A percentile compares a stretch with the other conserved stretches of the same genome.
phyloP scores from a whole-genome alignment of 2,888 invertebrate species.

The Calephelis perditalis region DNA sequence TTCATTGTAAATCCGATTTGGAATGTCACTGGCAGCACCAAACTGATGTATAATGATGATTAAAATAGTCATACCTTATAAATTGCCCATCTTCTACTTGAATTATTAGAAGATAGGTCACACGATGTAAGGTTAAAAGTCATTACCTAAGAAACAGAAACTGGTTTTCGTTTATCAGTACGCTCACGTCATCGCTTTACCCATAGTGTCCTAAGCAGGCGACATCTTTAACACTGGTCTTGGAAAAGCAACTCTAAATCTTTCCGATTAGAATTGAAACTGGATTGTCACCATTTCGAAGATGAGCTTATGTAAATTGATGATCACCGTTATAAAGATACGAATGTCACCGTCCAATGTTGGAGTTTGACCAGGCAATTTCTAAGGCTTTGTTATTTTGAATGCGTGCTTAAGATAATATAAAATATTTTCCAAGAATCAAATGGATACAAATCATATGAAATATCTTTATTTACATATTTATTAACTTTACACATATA shows the following conservation, averaged over 20 bases:
- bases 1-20: background rate
- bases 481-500: no score
- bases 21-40: constrained; percentile 9
- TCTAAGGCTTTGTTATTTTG: constrained; percentile 9
- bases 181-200: constrained; percentile 59
- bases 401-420: no score
- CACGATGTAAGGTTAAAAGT: constrained; percentile 25
- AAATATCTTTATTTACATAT: no score
- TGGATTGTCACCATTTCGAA: constrained; percentile 25
- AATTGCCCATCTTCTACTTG: constrained; percentile 4
- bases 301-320: constrained; percentile 49
- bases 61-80: background rate
- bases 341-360: constrained; percentile 62
- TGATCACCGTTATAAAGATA: constrained; percentile 57
- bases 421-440: no score
- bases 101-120: constrained; percentile 12
- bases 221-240: constrained; percentile 35
- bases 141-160: constrained; percentile 32
- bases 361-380: constrained; percentile 41
- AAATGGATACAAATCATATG: no score
- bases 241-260: background rate
- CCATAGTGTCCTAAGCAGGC: constrained; percentile 46
- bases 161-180: constrained; percentile 47
- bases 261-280: constrained; percentile 34
- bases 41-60: background rate